These are phyloP conservation scores for Nowickia ferox DNA, from an alignment of 2,888 invertebrate genomes.

Conservation along the genomic window DNA sequence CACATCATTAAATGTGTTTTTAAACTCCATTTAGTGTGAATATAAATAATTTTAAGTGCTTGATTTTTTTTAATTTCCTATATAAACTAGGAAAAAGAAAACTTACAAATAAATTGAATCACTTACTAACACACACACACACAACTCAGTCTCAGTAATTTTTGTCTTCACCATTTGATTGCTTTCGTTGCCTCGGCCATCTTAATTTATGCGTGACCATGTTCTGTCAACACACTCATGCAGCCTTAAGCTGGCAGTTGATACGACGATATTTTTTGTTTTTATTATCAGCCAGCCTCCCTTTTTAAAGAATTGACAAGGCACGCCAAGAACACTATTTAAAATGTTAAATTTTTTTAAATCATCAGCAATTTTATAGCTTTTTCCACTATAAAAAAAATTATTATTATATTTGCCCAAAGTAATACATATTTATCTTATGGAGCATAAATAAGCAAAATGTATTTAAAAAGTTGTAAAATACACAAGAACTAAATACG, in stretches of 20 bases:
- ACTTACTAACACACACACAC: neutral
- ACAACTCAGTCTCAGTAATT: neutral
- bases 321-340: neutral
- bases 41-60: too few species aligned
- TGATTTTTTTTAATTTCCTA: too few species aligned
- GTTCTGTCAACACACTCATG: conserved; percentile 11
- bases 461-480: too few species aligned
- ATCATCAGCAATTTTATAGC: neutral
- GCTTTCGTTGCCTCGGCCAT: neutral
- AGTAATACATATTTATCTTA: too few species aligned
- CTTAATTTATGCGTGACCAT: conserved; percentile 53
- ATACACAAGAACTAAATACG: too few species aligned
- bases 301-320: conserved; percentile 11
- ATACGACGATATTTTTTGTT: neutral
- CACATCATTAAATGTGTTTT: too few species aligned
- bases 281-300: neutral
- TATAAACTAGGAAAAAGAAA: neutral
- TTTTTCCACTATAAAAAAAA: too few species aligned
- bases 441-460: too few species aligned
- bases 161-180: neutral
- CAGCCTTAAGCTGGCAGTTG: conserved; percentile 15
- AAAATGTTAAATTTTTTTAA: conserved; percentile 1
- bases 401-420: too few species aligned
- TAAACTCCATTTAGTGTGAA: too few species aligned
- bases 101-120: neutral